Evolutionary conservation across 2,888 invertebrate genomes (phyloP).

Genomic region (Pristionchus entomophagus): DNA sequence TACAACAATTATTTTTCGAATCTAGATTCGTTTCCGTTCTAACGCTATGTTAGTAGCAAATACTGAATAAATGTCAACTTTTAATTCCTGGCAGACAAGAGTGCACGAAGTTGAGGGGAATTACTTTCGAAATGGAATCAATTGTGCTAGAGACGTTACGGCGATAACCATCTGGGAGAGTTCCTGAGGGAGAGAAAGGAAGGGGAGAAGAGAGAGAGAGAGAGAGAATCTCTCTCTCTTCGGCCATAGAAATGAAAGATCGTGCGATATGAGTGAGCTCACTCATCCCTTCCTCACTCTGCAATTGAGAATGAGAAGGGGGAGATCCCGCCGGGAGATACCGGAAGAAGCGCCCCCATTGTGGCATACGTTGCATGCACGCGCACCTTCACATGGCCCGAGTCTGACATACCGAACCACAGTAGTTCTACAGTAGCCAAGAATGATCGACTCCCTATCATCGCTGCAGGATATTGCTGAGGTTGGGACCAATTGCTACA

Average conservation of each 20-base stretch:
- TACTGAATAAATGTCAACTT: not conserved
- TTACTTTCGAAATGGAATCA: no score
- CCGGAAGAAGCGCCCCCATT: not conserved
- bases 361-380: not conserved
- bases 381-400: not conserved
- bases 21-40: not conserved
- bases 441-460: constrained; percentile 1
- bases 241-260: no score
- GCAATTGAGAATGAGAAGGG: not conserved
- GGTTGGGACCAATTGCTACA: not conserved
- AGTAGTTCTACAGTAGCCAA: not conserved
- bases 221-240: no score
- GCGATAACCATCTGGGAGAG: no score
- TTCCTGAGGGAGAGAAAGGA: not conserved
- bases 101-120: no score
- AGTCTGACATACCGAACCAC: not conserved
- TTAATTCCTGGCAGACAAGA: no score
- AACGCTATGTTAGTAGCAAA: no score
- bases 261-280: no score
- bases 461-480: constrained; percentile 30
- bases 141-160: no score
- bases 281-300: not conserved
- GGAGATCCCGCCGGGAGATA: not conserved
- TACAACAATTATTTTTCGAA: not conserved
- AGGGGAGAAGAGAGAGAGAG: not conserved